Conservation (phyloP, 1,140 invertebrate species). For the Micrasema longulum region DNA sequence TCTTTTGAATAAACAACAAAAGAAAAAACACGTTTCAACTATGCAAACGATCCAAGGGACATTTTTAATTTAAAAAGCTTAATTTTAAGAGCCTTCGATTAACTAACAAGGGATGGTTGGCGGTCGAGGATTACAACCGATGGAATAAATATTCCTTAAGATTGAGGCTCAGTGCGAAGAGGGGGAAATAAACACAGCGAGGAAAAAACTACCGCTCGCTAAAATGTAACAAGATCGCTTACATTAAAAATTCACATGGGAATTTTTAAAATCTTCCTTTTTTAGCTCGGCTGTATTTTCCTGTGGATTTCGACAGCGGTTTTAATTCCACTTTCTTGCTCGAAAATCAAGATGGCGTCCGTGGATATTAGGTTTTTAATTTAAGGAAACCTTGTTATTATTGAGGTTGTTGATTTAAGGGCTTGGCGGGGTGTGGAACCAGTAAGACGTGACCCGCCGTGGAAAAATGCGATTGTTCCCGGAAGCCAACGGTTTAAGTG, state of each 20-base stretch:
- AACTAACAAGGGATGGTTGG: slow-evolving; percentile 52
- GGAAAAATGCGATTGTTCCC: slow-evolving; percentile 74
- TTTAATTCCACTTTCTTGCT: slow-evolving; percentile 54
- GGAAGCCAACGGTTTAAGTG: slow-evolving; percentile 75
- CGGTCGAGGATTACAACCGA: slow-evolving; percentile 46
- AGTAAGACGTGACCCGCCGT: slow-evolving; percentile 70
- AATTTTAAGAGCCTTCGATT: slow-evolving; percentile 55
- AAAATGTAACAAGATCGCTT: background rate
- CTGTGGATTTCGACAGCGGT: slow-evolving; percentile 23
- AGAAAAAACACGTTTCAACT: slow-evolving; percentile 46
- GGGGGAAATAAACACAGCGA: background rate
- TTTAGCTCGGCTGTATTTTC: background rate
- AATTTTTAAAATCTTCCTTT: background rate
- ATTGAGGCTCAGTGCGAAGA: background rate
- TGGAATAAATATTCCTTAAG: slow-evolving; percentile 55
- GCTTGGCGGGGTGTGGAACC: slow-evolving; percentile 61
- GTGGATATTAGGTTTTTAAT: slow-evolving; percentile 76
- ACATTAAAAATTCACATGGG: background rate
- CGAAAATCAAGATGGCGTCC: slow-evolving; percentile 51
- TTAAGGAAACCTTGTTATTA: slow-evolving; percentile 74
- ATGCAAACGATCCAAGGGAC: slow-evolving; percentile 51
- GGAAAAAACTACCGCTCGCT: background rate
- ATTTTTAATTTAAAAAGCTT: slow-evolving; percentile 56
- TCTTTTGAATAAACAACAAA: slow-evolving; percentile 30
- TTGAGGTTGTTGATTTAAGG: slow-evolving; percentile 74